Evolutionary conservation across 2,888 invertebrate genomes (phyloP).

Genomic region (Archips crataeganus): DNA sequence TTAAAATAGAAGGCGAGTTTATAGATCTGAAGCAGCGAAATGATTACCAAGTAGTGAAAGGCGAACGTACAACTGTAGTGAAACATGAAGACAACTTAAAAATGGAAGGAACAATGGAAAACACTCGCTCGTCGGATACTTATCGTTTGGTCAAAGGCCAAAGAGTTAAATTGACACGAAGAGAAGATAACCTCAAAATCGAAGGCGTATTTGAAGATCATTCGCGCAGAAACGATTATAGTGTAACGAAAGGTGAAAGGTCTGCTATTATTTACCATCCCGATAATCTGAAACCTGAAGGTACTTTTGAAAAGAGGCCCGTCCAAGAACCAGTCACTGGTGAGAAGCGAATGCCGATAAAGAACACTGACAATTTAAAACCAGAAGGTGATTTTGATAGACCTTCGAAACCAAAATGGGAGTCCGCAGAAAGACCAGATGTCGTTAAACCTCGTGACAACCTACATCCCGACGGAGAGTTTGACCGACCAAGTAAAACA

Average conservation of each 20-base stretch:
- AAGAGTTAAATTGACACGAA: slow-evolving; percentile 81
- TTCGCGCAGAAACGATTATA: slow-evolving; percentile 86
- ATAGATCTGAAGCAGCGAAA: slow-evolving; percentile 84
- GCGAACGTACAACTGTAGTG: slow-evolving; percentile 81
- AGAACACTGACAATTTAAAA: slow-evolving; percentile 81
- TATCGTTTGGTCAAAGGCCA: slow-evolving; percentile 84
- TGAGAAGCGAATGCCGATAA: slow-evolving; percentile 82
- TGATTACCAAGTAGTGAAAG: slow-evolving; percentile 81
- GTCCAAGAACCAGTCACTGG: slow-evolving; percentile 57
- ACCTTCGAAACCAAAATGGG: slow-evolving; percentile 57
- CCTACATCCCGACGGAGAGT: slow-evolving; percentile 78
- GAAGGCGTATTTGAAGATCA: slow-evolving; percentile 88
- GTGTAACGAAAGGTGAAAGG: slow-evolving; percentile 83
- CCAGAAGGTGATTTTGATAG: slow-evolving; percentile 78
- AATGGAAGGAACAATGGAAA: slow-evolving; percentile 87
- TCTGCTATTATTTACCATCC: slow-evolving; percentile 83
- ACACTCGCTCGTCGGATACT: slow-evolving; percentile 82
- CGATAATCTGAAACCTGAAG: slow-evolving; percentile 85
- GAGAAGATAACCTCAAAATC: slow-evolving; percentile 87
- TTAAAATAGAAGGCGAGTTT: slow-evolving; percentile 87
- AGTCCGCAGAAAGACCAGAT: slow-evolving; percentile 61
- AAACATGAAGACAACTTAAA: slow-evolving; percentile 88
- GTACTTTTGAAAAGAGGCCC: slow-evolving; percentile 71
- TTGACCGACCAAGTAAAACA: slow-evolving; percentile 65
- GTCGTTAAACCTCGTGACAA: slow-evolving; percentile 73